These are phyloP conservation scores for Pituophis catenifer DNA, from an alignment of 2,113 vertebrate species.

Conservation along the genomic window DNA sequence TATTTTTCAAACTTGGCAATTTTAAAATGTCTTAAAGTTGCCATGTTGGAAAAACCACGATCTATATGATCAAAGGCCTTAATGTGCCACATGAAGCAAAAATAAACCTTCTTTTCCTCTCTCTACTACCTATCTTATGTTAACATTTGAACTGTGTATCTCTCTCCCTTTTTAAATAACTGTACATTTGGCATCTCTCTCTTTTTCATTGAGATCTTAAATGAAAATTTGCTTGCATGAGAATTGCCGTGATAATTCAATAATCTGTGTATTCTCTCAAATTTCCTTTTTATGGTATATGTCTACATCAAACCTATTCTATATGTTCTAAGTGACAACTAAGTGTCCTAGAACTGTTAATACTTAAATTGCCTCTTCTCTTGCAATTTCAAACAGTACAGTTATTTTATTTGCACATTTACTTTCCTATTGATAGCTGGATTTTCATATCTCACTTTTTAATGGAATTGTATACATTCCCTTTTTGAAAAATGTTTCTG, in stretches of 20 bases:
- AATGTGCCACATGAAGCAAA: not conserved
- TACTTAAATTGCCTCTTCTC: not conserved
- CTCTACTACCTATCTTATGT: not conserved
- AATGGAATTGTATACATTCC: not conserved
- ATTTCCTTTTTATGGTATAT: not conserved
- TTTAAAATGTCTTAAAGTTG: not conserved
- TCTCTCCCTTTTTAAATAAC: not conserved
- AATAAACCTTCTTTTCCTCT: not conserved
- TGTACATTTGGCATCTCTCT: not conserved
- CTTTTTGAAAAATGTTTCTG: not conserved
- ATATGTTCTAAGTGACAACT: not conserved
- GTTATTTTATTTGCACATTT: not conserved
- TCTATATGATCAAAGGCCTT: not conserved
- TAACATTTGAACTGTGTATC: not conserved
- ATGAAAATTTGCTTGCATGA: not conserved
- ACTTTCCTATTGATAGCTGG: not conserved
- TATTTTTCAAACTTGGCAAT: not conserved
- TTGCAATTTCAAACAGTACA: not conserved
- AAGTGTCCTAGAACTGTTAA: not conserved
- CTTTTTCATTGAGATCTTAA: not conserved
- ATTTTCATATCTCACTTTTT: not conserved
- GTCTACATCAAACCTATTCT: not conserved
- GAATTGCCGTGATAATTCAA: not conserved
- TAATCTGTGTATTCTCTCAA: not conserved
- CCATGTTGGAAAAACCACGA: not conserved